Conservation (phyloP, 2,888 invertebrate genomes). For the Mantis religiosa region DNA sequence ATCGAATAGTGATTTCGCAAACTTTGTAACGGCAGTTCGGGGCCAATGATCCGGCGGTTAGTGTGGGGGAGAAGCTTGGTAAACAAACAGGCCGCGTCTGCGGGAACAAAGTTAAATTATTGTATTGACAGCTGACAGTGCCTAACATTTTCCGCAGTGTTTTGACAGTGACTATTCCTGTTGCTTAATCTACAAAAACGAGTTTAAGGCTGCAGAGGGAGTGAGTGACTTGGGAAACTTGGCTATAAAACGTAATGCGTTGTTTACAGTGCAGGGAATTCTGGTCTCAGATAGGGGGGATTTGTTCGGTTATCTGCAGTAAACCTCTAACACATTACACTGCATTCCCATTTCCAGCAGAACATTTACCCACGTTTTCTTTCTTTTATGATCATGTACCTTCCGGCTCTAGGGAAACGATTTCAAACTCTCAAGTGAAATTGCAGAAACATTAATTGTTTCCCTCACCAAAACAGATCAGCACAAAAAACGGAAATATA, state of each 20-base stretch:
- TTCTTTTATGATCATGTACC: not conserved
- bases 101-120: not conserved
- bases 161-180: not conserved
- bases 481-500: not conserved
- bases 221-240: not conserved
- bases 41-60: not conserved
- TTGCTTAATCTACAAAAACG: not conserved
- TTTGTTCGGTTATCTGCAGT: not conserved
- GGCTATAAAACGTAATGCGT: not conserved
- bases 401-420: not conserved
- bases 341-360: not conserved
- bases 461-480: not conserved
- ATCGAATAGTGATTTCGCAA: no score
- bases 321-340: not conserved
- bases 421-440: not conserved
- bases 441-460: not conserved
- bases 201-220: no score
- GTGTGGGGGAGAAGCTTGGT: not conserved
- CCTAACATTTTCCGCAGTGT: not conserved
- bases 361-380: not conserved
- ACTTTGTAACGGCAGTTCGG: no score
- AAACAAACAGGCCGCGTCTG: not conserved
- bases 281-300: not conserved
- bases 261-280: not conserved
- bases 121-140: not conserved